These are phyloP conservation scores for Fragum sueziense DNA, from an alignment of 2,888 invertebrate species.

Conservation along the genomic window DNA sequence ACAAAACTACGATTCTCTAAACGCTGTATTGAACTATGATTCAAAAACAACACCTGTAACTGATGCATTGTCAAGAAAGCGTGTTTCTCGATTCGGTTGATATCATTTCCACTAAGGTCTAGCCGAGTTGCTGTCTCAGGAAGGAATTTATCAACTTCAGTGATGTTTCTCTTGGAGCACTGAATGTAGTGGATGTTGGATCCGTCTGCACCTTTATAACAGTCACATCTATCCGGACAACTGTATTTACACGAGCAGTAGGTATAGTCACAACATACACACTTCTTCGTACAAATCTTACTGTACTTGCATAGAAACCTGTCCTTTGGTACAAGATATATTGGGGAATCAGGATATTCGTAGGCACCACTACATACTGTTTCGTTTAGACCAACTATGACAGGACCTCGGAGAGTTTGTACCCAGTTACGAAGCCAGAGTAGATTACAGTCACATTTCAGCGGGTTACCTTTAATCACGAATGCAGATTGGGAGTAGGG, in stretches of 20 bases:
- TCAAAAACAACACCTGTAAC: constrained; percentile 56
- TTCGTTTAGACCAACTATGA: constrained; percentile 56
- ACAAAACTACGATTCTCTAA: constrained; percentile 66
- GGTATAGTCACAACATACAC: constrained; percentile 69
- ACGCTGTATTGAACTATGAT: constrained; percentile 58
- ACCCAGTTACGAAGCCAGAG: constrained; percentile 66
- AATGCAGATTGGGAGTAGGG: constrained; percentile 59
- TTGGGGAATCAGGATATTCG: constrained; percentile 34
- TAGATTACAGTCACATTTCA: constrained; percentile 70
- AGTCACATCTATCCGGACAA: constrained; percentile 68
- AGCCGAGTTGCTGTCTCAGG: constrained; percentile 64
- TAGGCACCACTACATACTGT: constrained; percentile 59
- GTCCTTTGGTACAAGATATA: constrained; percentile 44
- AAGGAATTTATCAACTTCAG: constrained; percentile 55
- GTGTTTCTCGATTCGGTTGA: constrained; percentile 48
- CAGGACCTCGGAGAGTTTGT: constrained; percentile 55
- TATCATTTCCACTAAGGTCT: constrained; percentile 66
- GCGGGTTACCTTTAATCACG: constrained; percentile 64
- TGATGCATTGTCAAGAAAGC: constrained; percentile 56
- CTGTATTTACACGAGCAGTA: constrained; percentile 69
- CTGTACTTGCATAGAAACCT: constrained; percentile 69
- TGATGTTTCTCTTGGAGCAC: constrained; percentile 59
- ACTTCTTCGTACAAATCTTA: constrained; percentile 61
- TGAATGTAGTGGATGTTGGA: constrained; percentile 49
- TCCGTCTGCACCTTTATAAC: constrained; percentile 58